A percentile compares a stretch with the other conserved stretches of the same genome.
These are phyloP conservation scores for Drosophila mayri DNA, from an alignment of 1,140 invertebrate species.

Conservation along the genomic window DNA sequence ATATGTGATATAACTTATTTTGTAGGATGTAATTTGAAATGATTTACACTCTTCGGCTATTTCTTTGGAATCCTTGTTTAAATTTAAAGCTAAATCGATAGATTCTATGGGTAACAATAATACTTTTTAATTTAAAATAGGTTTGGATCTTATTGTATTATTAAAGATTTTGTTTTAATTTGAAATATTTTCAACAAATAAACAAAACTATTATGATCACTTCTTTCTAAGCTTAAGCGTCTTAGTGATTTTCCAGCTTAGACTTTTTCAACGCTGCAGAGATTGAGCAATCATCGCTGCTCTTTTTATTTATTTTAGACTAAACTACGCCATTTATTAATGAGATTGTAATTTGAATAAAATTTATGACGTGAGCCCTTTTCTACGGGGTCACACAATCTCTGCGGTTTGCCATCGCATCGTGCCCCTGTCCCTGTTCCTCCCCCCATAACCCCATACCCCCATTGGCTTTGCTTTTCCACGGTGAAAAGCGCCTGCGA, in stretches of 20 bases:
- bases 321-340: constrained; percentile 54
- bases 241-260: background rate
- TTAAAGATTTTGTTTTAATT: no score
- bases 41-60: no score
- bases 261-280: constrained; percentile 6
- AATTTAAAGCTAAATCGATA: no score
- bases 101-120: no score
- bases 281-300: constrained; percentile 40
- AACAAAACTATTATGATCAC: background rate
- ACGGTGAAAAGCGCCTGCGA: constrained; percentile 60
- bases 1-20: no score
- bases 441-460: constrained; percentile 1
- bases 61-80: no score
- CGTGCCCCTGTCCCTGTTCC: background rate
- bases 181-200: no score
- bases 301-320: constrained; percentile 3
- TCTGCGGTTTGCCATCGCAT: constrained; percentile 54
- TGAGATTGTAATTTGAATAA: constrained; percentile 69
- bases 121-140: no score
- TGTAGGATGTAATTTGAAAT: no score
- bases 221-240: background rate
- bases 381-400: constrained; percentile 59
- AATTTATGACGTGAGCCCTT: constrained; percentile 76
- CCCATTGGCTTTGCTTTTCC: constrained; percentile 8
- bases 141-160: no score